phyloP scores from a whole-genome alignment of 2,113 vertebrate genomes.

The Lagopus leucura region DNA sequence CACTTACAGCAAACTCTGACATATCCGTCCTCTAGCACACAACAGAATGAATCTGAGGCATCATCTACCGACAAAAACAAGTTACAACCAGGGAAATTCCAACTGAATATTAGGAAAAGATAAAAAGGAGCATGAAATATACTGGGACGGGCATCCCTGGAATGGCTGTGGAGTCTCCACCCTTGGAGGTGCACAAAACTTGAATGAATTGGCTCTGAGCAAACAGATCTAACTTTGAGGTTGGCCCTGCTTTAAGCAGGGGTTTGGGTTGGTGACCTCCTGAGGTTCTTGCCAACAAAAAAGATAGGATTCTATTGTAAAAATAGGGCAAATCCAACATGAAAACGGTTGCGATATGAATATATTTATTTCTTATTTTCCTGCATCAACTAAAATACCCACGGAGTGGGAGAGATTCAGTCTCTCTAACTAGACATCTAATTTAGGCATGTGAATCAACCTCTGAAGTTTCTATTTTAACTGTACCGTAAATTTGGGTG shows the following conservation, averaged over 20 bases:
- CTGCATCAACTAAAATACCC: neutral
- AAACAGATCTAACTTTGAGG: neutral
- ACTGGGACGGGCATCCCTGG: neutral
- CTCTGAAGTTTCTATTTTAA: neutral
- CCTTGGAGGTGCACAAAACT: neutral
- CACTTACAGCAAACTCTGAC: neutral
- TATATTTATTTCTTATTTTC: neutral
- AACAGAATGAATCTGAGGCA: neutral
- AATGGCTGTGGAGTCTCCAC: neutral
- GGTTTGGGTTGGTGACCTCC: neutral
- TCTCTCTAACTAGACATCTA: neutral
- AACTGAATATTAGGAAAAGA: neutral
- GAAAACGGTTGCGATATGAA: neutral
- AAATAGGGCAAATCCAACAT: neutral
- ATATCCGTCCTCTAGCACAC: accelerated
- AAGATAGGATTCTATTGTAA: neutral
- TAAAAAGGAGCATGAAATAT: neutral
- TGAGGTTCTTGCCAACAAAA: neutral
- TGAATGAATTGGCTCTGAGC: neutral
- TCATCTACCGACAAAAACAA: neutral
- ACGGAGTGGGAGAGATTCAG: neutral
- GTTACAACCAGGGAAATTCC: neutral
- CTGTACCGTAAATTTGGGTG: neutral
- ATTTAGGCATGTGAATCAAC: neutral
- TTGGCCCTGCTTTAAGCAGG: neutral